Base-by-base conservation (phyloP, 64 coral and sea anemone species). In the Montipora efflorescens region DNA sequence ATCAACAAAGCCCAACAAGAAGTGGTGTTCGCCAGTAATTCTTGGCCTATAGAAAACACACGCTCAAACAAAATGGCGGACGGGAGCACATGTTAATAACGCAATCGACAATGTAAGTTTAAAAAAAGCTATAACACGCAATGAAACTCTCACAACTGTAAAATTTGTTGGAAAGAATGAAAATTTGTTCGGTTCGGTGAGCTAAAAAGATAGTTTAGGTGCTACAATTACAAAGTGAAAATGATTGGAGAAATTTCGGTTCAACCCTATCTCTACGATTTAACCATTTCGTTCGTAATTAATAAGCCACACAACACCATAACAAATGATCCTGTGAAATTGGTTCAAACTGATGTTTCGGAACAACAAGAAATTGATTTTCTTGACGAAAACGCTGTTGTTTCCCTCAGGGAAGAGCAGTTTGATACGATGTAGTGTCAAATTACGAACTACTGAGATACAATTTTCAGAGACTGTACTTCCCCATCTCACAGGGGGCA, bases 61-160 rank as follows among this genome's bases (percentile, higher is more conserved):
- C 22, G 36, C 67, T 62, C 6, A 86, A 70, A 72, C 82, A 86
- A 86, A 19, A 86, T 86, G 82, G 82, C 82, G 82, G 82, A 86
- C 82, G 5, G 46, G 47, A 86, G 82, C 82, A 86, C 82, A 86
- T 86, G 82, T 86, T 50, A 9, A 19, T 16, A 36, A 57, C 36
- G 45, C 4, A 66, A 11, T 71, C 46, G n/a, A 5, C n/a, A 71
- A n/a, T 67, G 67, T 71, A 61, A n/a, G 46, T 72, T 86, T 86
- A 43, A 3, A 6, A 8, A 11, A 86, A 1, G 18, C 51, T 64
- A 12, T 64, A 50, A 85, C 53, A 21, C 62, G 47, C 45, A 7
- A 18, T 13, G 9, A 72, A 4, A 86, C 45, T 4, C 12, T 50
- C 5, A 14, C 4, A 12, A 84, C n/a, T 4, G 19, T 3, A 21